These are phyloP conservation scores for Azorinus chamasolen DNA, from an alignment of 2,888 invertebrate species.

Conservation along the genomic window DNA sequence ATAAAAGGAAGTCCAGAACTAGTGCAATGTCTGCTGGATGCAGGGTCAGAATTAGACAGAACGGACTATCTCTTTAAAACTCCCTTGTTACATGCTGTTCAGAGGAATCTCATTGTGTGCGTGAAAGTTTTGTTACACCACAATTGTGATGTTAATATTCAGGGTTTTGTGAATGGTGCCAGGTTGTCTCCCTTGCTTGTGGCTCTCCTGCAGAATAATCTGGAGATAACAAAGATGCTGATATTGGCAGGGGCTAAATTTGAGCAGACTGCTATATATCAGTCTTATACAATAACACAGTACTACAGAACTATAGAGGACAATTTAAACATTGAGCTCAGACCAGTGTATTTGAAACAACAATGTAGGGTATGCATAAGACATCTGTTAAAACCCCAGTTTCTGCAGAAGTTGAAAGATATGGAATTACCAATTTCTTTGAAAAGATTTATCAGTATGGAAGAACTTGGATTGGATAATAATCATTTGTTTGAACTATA, in stretches of 20 bases:
- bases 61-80: conserved; percentile 71
- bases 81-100: conserved; percentile 69
- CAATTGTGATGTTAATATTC: conserved; percentile 68
- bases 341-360: conserved; percentile 71
- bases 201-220: conserved; percentile 68
- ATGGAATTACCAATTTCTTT: conserved; percentile 63
- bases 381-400: conserved; percentile 68
- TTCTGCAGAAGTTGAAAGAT: conserved; percentile 65
- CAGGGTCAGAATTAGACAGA: conserved; percentile 63
- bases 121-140: conserved; percentile 64
- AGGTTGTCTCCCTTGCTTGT: conserved; percentile 69
- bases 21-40: conserved; percentile 52
- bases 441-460: conserved; percentile 63
- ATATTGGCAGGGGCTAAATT: conserved; percentile 73
- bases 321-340: conserved; percentile 64
- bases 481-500: no score
- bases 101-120: conserved; percentile 53
- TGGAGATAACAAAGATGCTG: conserved; percentile 70
- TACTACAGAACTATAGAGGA: conserved; percentile 70
- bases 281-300: conserved; percentile 64
- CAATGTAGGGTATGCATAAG: conserved; percentile 73
- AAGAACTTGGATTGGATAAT: conserved; percentile 38
- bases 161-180: conserved; percentile 68
- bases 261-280: conserved; percentile 64
- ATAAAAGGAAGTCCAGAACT: conserved; percentile 63